A percentile compares a stretch with the other conserved stretches of the same genome.
Evolutionary conservation across 2,888 invertebrate genomes (phyloP).

Genomic region (Hemithea aestivaria): DNA sequence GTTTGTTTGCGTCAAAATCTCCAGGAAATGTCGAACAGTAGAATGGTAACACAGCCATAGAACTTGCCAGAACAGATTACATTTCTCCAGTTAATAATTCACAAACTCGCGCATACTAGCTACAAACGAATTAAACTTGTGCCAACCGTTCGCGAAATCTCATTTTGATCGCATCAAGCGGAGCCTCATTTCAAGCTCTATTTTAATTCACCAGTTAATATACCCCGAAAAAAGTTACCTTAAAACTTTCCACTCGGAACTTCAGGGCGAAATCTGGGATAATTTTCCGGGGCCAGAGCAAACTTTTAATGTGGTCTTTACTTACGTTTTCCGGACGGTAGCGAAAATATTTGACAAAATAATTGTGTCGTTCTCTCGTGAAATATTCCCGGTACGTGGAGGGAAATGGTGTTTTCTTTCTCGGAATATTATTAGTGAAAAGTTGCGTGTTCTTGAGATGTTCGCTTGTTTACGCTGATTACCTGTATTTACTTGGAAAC

Average conservation of each 20-base stretch:
- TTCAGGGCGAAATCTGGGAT: conserved; percentile 49
- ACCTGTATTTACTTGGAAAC: too few species aligned
- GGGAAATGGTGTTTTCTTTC: conserved; percentile 3
- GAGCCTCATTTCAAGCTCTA: conserved; percentile 21
- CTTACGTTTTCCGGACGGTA: conserved; percentile 37
- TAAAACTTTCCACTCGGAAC: conserved; percentile 36
- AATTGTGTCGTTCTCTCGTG: conserved; percentile 15
- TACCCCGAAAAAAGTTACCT: conserved; percentile 30
- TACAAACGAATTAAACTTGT: conserved; percentile 27
- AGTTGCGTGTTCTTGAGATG: too few species aligned
- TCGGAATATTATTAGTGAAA: too few species aligned
- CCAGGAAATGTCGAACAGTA: background rate
- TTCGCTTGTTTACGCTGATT: too few species aligned
- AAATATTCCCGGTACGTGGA: conserved; percentile 25
- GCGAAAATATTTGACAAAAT: conserved; percentile 32
- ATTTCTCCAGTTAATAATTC: conserved; percentile 11
- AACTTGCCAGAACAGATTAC: too few species aligned
- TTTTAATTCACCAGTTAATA: conserved; percentile 52
- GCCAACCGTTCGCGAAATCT: conserved; percentile 23
- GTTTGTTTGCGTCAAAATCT: too few species aligned
- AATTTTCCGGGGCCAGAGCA: conserved; percentile 48
- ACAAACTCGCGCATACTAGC: conserved; percentile 15
- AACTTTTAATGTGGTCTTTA: conserved; percentile 57
- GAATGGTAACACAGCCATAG: conserved; percentile 1
- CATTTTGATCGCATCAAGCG: conserved; percentile 26